Base-by-base conservation (phyloP, 2,888 invertebrate species). In the Lasius fuliginosus region DNA sequence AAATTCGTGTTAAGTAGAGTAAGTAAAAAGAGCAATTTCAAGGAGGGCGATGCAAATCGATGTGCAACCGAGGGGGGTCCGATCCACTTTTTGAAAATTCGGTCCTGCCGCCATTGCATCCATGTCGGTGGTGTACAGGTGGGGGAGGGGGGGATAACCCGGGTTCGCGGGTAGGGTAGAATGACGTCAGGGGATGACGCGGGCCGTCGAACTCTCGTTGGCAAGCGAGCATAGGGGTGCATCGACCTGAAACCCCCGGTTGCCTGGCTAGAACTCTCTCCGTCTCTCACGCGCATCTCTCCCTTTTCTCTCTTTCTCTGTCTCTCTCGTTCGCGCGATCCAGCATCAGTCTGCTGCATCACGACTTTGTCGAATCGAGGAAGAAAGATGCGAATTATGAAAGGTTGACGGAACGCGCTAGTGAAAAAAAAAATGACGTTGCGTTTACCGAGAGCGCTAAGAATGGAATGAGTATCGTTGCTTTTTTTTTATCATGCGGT, bases 191-290 rank as follows among this genome's bases (percentile, higher is more conserved):
- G 84, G 91, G 85, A 90, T 89, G 91, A 90, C 87, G 85, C 85
- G 91, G 94, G 93, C 90, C 94, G 89, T 92, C 94, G 94, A 94
- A 94, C 94, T 88, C 89, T 85, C 88, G 90, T 85, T 90, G 87
- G 89, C 86, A 85, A 91, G 88, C 91, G 85, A 88, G 87, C 85
- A 84, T 89, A 88, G 89, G 90, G 85, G 94, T 93, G 93, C 94
- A 94, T 92, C 93, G 93, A 93, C 94, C 94, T 92, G 92, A 93
- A 94, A 93, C 88, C 92, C 93, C 92, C 91, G 90, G 90, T 93
- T 92, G 89, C 92, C 92, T 91, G 89, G 90, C 92, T 90, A 90
- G 92, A 89, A 89, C 88, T 91, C 90, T 87, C 73, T 85, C 87
- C 90, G 79, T 90, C 89, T 75, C 30, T 15, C 67, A 12, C 36